Conservation (phyloP, 2,113 vertebrate species). For the Dasyprocta punctata region DNA sequence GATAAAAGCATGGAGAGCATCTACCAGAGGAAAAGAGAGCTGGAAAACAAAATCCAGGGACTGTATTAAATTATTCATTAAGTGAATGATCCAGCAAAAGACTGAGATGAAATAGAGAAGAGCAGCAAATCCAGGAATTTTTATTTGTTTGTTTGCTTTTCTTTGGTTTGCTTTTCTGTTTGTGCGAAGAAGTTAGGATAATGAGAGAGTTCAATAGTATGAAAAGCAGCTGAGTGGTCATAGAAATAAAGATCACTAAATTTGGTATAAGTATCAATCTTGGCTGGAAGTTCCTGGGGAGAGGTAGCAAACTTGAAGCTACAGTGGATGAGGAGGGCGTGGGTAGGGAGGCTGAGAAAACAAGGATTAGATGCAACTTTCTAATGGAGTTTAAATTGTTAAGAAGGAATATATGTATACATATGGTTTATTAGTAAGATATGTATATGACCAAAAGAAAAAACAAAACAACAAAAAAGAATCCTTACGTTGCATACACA, state of each 20-base stretch:
- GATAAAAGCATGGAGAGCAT: background rate
- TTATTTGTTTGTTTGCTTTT: background rate
- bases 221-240: background rate
- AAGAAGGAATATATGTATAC: background rate
- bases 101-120: slow-evolving; percentile 8
- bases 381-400: background rate
- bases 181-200: background rate
- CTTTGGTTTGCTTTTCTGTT: background rate
- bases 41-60: background rate
- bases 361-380: background rate
- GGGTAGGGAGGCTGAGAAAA: background rate
- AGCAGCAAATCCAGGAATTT: background rate
- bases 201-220: background rate
- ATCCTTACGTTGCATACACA: background rate
- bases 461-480: background rate
- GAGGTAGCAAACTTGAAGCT: background rate
- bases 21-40: background rate
- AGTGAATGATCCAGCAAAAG: background rate
- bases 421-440: background rate
- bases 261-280: background rate
- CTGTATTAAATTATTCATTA: background rate
- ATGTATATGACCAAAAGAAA: background rate
- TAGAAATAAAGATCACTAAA: background rate
- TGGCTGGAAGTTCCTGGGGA: background rate
- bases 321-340: background rate